Evolutionary conservation across 1,140 invertebrate species (phyloP).

Genomic region (Sesamia nonagrioides): DNA sequence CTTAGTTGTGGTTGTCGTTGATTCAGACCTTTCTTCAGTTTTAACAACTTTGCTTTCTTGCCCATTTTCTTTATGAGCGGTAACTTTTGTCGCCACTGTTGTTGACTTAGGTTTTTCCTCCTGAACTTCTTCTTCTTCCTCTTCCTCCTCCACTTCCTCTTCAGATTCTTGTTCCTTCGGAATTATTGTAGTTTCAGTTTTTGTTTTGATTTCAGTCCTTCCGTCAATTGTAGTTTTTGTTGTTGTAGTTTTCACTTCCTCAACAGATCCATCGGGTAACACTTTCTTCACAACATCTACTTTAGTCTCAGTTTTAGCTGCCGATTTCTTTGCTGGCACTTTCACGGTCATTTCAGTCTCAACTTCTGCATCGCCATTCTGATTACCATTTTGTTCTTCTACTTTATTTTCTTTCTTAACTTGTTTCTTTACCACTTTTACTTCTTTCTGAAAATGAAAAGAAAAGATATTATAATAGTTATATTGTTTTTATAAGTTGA

Average conservation of each 20-base stretch:
- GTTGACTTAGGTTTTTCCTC: conserved; percentile 61
- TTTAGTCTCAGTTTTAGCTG: conserved; percentile 80
- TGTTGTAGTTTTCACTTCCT: conserved; percentile 81
- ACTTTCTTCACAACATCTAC: conserved; percentile 80
- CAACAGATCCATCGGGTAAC: conserved; percentile 77
- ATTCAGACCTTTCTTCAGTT: conserved; percentile 59
- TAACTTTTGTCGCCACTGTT: conserved; percentile 18
- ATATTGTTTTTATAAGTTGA: background rate
- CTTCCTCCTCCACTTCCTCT: conserved; percentile 63
- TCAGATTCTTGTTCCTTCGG: conserved; percentile 73
- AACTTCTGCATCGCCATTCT: conserved; percentile 71
- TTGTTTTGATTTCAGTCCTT: conserved; percentile 77
- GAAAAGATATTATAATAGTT: conserved; percentile 49
- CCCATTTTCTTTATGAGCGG: conserved; percentile 54
- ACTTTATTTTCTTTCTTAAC: conserved; percentile 68
- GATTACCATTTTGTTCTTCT: conserved; percentile 61
- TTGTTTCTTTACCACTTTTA: conserved; percentile 75
- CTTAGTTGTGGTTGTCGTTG: conserved; percentile 59
- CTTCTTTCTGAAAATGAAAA: conserved; percentile 76
- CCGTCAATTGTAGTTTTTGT: conserved; percentile 82
- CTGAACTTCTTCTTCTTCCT: conserved; percentile 61
- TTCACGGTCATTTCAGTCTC: conserved; percentile 77
- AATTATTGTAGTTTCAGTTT: conserved; percentile 77
- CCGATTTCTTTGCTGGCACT: conserved; percentile 77
- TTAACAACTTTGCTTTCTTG: conserved; percentile 54